A percentile compares a stretch with the other conserved stretches of the same genome.
Evolutionary conservation across 2,888 invertebrate species (phyloP).

Genomic region (Agrenia bidenticulata): DNA sequence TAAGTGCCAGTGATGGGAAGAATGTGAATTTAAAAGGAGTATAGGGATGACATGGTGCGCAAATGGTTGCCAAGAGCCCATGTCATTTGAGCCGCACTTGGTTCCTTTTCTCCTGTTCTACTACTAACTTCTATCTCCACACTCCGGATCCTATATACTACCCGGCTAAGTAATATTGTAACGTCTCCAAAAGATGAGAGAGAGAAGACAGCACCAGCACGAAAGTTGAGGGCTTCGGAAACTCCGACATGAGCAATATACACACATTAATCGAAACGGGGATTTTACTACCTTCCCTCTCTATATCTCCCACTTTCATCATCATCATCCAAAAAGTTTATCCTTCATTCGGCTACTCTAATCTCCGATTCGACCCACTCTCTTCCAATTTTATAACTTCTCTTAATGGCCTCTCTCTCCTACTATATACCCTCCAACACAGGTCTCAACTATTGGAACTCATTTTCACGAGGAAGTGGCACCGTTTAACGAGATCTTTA

Average conservation of each 20-base stretch:
- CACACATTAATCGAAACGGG: conserved; percentile 32
- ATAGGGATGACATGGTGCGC: conserved; percentile 37
- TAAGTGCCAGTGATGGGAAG: conserved; percentile 23
- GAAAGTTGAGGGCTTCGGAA: conserved; percentile 27
- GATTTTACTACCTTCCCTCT: conserved; percentile 22
- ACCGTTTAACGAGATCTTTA: too few relatives aligned
- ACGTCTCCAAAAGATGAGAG: conserved; percentile 18
- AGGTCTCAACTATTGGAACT: too few relatives aligned
- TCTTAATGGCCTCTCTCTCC: too few relatives aligned
- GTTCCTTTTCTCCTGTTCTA: too few relatives aligned
- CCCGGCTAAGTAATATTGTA: not conserved
- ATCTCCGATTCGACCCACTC: not conserved
- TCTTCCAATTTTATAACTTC: conserved; percentile 3
- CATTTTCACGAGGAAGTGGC: too few relatives aligned
- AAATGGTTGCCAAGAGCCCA: conserved; percentile 37
- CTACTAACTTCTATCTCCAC: too few relatives aligned
- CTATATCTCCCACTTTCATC: conserved; percentile 1
- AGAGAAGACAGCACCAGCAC: conserved; percentile 17
- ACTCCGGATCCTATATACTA: too few relatives aligned
- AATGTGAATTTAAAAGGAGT: conserved; percentile 37
- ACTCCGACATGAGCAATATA: conserved; percentile 32
- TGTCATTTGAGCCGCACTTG: conserved; percentile 29
- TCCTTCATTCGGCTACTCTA: conserved; percentile 7
- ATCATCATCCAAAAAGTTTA: not conserved
- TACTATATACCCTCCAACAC: too few relatives aligned